These are phyloP conservation scores for Carcina quercana DNA, from an alignment of 2,888 invertebrate species.

Conservation along the genomic window DNA sequence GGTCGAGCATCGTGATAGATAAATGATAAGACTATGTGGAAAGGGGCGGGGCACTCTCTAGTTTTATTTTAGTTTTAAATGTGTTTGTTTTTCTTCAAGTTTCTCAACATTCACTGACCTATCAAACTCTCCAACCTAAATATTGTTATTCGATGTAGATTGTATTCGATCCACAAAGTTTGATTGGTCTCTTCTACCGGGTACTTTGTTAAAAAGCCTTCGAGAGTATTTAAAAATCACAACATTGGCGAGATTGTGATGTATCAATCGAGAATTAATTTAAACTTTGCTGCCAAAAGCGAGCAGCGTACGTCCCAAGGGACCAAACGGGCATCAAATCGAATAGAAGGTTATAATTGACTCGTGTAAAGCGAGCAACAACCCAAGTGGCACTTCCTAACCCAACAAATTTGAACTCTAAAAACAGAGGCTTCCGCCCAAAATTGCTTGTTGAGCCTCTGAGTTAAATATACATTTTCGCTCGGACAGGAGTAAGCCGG, in stretches of 20 bases:
- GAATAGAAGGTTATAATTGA: conserved; percentile 69
- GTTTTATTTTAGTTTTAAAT: no score
- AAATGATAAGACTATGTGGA: no score
- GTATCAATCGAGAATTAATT: conserved; percentile 69
- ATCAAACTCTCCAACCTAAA: no score
- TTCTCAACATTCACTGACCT: no score
- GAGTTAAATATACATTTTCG: conserved; percentile 28
- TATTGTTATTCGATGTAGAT: no score
- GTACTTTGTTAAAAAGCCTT: conserved; percentile 30
- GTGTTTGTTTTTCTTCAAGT: no score
- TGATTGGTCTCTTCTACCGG: conserved; percentile 19
- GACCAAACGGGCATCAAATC: conserved; percentile 63
- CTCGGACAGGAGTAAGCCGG: conserved; percentile 26
- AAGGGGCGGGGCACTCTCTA: no score
- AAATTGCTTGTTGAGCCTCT: conserved; percentile 15
- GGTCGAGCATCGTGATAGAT: no score
- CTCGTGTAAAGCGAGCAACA: conserved; percentile 49
- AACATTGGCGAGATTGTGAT: conserved; percentile 50
- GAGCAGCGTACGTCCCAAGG: conserved; percentile 52
- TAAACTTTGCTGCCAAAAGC: conserved; percentile 65
- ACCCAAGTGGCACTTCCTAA: conserved; percentile 30
- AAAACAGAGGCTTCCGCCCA: conserved; percentile 14
- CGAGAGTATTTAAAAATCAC: conserved; percentile 52
- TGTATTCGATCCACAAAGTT: conserved; percentile 11
- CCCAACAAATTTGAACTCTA: conserved; percentile 46